Percentiles rank a stretch among this genome's conserved stretches.
Conservation (phyloP, 1,140 invertebrate species). For the Sitobion miscanthi region DNA sequence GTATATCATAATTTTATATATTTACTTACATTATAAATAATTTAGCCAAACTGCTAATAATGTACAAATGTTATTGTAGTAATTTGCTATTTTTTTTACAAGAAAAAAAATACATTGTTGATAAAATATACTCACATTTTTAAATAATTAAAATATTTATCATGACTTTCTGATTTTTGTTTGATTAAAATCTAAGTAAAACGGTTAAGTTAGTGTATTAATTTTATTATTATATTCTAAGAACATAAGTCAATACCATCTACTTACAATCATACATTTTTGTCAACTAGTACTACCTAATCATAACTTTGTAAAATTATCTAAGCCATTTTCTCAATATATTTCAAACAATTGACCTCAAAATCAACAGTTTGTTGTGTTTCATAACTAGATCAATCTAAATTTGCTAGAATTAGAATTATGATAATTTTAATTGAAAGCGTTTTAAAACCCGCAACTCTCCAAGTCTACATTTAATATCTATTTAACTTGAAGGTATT, state of each 20-base stretch:
- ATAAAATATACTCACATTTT: constrained; percentile 18
- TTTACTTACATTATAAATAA: constrained; percentile 19
- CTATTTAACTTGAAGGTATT: not conserved
- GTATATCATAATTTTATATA: not conserved
- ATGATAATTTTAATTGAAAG: not conserved
- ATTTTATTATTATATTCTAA: not conserved
- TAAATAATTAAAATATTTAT: not conserved
- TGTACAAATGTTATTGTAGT: not conserved
- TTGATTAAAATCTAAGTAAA: not conserved
- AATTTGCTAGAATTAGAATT: not conserved
- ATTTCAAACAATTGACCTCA: not conserved
- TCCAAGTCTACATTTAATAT: not conserved
- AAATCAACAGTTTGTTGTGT: not conserved
- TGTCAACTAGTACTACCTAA: not conserved
- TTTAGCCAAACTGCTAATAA: constrained; percentile 14
- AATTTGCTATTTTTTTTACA: constrained; percentile 24
- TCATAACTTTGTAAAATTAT: not conserved
- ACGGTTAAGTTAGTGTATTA: not conserved
- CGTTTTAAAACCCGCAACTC: not conserved
- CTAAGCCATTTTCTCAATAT: not conserved
- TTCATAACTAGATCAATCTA: not conserved
- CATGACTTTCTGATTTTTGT: not conserved
- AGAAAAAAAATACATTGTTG: constrained; percentile 8
- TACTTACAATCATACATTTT: constrained; percentile 7
- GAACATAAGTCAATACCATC: not conserved